Evolutionary conservation across 2,113 vertebrate genomes (phyloP).

Genomic region (Panthera tigris): DNA sequence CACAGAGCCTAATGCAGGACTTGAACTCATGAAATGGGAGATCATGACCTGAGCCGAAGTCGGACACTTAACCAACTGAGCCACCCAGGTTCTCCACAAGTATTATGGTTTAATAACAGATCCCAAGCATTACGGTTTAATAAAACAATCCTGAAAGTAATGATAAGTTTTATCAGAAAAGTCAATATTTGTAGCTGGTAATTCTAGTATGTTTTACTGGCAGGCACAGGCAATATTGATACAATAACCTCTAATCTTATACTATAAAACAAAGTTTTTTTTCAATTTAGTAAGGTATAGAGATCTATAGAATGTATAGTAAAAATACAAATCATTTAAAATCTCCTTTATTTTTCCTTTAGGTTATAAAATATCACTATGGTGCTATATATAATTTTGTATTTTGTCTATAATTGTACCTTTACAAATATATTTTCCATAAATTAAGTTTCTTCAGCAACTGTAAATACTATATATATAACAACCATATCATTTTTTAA

Average conservation of each 20-base stretch:
- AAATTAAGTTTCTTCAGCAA: slow-evolving; percentile 17
- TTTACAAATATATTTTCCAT: not conserved
- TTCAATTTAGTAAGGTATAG: not conserved
- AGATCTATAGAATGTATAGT: not conserved
- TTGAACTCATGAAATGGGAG: no score
- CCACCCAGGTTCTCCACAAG: not conserved
- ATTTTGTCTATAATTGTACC: not conserved
- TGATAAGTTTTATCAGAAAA: not conserved
- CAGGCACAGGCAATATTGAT: not conserved
- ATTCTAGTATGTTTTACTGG: slow-evolving; percentile 9
- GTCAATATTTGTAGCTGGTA: not conserved
- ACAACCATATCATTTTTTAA: not conserved
- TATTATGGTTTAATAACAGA: not conserved
- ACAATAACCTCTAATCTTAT: not conserved
- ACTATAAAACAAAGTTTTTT: not conserved
- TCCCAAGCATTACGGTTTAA: not conserved
- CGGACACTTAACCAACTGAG: no score
- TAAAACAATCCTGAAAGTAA: not conserved
- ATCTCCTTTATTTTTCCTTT: not conserved
- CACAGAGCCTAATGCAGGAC: no score
- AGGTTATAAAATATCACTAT: not conserved
- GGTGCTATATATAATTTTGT: not conserved
- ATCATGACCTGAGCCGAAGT: no score
- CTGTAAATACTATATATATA: not conserved
- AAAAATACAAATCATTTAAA: slow-evolving; percentile 8